Base-by-base conservation (phyloP, 37 sponge, comb jelly and placozoan genomes). In the Axinella damicornis region DNA sequence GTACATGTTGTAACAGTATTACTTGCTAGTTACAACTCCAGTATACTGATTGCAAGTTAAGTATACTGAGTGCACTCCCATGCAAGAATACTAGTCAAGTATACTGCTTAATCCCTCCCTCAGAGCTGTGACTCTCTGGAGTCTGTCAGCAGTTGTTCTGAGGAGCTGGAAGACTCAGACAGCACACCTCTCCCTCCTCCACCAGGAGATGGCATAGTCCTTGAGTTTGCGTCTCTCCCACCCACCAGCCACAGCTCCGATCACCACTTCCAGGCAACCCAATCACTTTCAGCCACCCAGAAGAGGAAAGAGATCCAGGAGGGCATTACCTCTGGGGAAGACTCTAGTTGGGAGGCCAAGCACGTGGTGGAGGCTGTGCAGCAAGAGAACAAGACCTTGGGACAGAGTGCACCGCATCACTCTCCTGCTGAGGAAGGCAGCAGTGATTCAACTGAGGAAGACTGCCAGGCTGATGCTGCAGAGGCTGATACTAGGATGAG, bases 201-300 rank as follows among this genome's bases (percentile, higher is more conserved):
- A 71, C 22, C 41, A 18, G 71, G 16, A 20, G 22, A 36, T 71
- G 74, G 54, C 12, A 21, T 74, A 25, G 27, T 54, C 24, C 57
- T 53, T 25, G 32, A 74, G 57, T 30, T 53, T 54, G 54, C 53
- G 1, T 27, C 25, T 16, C 24, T n/a, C 24, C 24, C 52, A 34
- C 20, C 74, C 27, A 36, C n/a, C 41, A 46, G 46, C 4, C 46
- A 46, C 9, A 46, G 46, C 46, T 46, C 46, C 9, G 9, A 46
- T 12, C 46, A 46, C 4, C 46, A 46, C 46, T 46, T 9, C 19
- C 33, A 20, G 65, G 71, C 82, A 81, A 82, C 83, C 83, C 83
- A 53, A 82, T 77, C 83, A 82, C 89, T 88, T 76, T 74, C 68
- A 57, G 74, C 89, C 19, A 62, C 77, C 37, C 24, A 38, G 19